Evolutionary conservation across 2,113 vertebrate species (phyloP).

Genomic region (Pao palembangensis): DNA sequence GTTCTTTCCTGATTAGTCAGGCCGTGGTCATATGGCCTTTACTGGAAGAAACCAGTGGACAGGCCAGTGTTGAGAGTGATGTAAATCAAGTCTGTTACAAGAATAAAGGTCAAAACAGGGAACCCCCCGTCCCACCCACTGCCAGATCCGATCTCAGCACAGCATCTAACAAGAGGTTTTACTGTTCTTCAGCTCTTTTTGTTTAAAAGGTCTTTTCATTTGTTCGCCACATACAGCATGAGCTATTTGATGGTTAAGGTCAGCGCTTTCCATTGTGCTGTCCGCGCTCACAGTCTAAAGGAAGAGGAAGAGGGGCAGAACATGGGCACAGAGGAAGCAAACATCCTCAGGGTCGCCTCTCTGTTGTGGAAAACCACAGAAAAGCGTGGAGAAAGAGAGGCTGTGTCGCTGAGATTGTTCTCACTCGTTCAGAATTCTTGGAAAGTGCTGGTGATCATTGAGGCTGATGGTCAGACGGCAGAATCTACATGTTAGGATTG

Average conservation of each 20-base stretch:
- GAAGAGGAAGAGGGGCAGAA: conserved; percentile 43
- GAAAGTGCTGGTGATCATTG: background rate
- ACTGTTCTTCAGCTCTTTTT: background rate
- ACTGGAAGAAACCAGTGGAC: too few species aligned
- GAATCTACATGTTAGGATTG: too few species aligned
- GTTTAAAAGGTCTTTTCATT: background rate
- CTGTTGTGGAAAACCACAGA: conserved; percentile 36
- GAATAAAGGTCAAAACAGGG: conserved; percentile 10
- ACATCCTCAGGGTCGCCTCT: conserved; percentile 9
- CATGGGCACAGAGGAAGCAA: conserved; percentile 37
- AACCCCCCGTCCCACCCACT: too few species aligned
- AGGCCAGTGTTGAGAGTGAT: too few species aligned
- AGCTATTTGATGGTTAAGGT: conserved; percentile 19
- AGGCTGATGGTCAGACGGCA: too few species aligned
- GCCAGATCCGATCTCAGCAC: background rate
- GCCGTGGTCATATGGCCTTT: too few species aligned
- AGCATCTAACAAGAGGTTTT: background rate
- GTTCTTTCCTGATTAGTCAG: too few species aligned
- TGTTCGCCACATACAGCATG: background rate
- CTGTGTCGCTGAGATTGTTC: conserved; percentile 11
- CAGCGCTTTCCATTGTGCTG: conserved; percentile 34
- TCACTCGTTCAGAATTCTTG: conserved; percentile 5
- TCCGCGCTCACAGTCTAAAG: conserved; percentile 24
- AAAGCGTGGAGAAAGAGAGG: conserved; percentile 6
- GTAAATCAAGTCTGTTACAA: background rate